Base-by-base conservation (phyloP, 92 coral and sea anemone genomes). In the Epizoanthus scotinus region DNA sequence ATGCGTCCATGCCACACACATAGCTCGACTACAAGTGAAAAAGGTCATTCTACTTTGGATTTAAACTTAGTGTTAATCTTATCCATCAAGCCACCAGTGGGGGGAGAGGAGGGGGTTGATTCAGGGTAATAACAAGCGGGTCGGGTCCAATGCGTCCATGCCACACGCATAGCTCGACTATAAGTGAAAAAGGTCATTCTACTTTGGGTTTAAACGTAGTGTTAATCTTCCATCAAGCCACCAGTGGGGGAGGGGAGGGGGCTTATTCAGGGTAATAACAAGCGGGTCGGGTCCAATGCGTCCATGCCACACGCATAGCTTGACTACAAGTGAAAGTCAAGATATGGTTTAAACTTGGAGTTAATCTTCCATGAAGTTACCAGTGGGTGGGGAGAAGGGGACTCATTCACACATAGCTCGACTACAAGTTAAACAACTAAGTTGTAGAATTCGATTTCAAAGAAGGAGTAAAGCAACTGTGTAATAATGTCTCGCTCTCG, bases 121-220 rank as follows among this genome's bases (percentile, higher is more conserved):
- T 95, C 40, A 95, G 84, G 24, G 70, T 69, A 40, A 89, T 91
- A 38, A 95, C 99, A 49, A 90, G 82, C 21, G 78, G 49, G 57
- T 95, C 99, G 12, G 99, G 44, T 95, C 99, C 83, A 95, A 88
- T 52, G 98, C 94, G 75, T 93, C 95, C 86, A 94, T 90, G 54
- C 82, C 94, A 73, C 98, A 93, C 85, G 91, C 83, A 73, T 95
- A 95, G 78, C 86, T 93, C 3, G 96, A 86, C 99, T 95, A 77
- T 18, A 88, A 65, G 40, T 8, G 24, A 25, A 19, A 19, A 78
- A n/a, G 15, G 12, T 8, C 77, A 18, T 2, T 47, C n/a, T 0
- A 8, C 5, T 6, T 17, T 20, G 10, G 2, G 40, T 34, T 34
- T 6, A 34, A 34, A 34, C 2, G 3, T 34, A 34, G 40, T 34